Base-by-base conservation (phyloP, 2,113 vertebrate species). In the Callithrix jacchus region DNA sequence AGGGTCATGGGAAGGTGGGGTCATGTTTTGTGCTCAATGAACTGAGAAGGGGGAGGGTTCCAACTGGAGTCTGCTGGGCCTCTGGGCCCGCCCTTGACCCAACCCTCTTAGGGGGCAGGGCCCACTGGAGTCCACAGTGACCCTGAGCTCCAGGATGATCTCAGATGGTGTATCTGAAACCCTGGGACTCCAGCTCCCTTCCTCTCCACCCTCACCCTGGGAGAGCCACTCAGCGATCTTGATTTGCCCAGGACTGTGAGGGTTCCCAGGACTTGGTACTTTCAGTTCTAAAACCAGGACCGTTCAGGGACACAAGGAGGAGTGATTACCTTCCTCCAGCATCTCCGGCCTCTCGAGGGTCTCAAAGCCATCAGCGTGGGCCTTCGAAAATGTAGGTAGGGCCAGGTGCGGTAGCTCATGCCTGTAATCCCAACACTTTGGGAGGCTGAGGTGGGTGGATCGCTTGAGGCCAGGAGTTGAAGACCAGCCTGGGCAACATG, bases 1-100 rank as follows among this genome's bases (percentile, higher is more conserved):
- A 82, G 88, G 88, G 92, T 97, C 97, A 97, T 30, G 52, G 74
- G 93, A 91, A 79, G 95, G 96, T 84, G 95, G 95, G 70, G 88
- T 77, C 12, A 2, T 37, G 56, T 77, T 93, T 83, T 23, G 64
- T 81, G 93, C 73, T 97, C 45, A 37, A 54, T 86, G 87, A 87
- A 89, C 91, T 6, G 30, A 68, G 84, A 82, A 87, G 47, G 8
- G 37, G 66, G 85, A 77, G 45, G 71, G 25, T 25, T 88, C 92
- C 95, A 87, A 85, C 93, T 66, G 88, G 64, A 83, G 37, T 58
- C 94, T 88, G 85, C 94, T 82, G 84, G 61, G 66, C n/a, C 32
- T 16, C 56, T 8, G 18, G 89, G 61, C 12, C 2, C 56, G 30
- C 21, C 49, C 21, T 27, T 5, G n/a, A 87, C 47, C 49, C 66